Evolutionary conservation across 1,140 invertebrate genomes (phyloP).

Genomic region (Proales similis): DNA sequence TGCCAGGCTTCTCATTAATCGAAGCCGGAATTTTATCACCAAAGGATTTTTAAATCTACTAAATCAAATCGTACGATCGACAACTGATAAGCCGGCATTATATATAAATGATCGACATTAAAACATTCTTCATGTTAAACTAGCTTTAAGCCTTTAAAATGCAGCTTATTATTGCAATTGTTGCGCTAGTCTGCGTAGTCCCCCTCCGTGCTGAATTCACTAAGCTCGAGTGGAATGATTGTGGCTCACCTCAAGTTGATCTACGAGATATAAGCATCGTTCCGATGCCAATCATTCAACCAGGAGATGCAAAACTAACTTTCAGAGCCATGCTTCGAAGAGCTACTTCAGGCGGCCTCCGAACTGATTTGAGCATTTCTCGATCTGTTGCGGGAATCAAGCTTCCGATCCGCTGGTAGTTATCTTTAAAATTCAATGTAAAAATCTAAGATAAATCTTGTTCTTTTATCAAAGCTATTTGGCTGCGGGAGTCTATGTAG

Average conservation of each 20-base stretch:
- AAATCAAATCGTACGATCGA: not conserved
- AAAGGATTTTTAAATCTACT: not conserved
- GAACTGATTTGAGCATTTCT: not conserved
- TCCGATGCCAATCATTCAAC: constrained; percentile 37
- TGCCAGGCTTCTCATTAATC: no score
- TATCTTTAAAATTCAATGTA: not conserved
- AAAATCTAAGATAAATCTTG: not conserved
- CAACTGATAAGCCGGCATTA: no score
- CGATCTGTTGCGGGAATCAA: constrained; percentile 23
- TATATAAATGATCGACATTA: not conserved
- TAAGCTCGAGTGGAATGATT: constrained; percentile 28
- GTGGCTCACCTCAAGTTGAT: constrained; percentile 5
- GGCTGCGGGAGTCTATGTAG: constrained; percentile 32
- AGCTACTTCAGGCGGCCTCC: constrained; percentile 1
- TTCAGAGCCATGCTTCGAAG: constrained; percentile 5
- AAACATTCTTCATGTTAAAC: not conserved
- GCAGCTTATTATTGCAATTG: constrained; percentile 17
- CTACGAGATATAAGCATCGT: constrained; percentile 2
- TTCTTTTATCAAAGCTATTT: constrained; percentile 15
- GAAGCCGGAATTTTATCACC: no score
- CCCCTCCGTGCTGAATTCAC: constrained; percentile 14
- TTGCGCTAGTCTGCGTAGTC: constrained; percentile 4
- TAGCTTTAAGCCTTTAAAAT: constrained; percentile 1
- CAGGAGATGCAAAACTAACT: constrained; percentile 1
- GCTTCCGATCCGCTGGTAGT: constrained; percentile 28